Conservation (phyloP, 2,113 vertebrate genomes). For the Oncorhynchus mykiss region DNA sequence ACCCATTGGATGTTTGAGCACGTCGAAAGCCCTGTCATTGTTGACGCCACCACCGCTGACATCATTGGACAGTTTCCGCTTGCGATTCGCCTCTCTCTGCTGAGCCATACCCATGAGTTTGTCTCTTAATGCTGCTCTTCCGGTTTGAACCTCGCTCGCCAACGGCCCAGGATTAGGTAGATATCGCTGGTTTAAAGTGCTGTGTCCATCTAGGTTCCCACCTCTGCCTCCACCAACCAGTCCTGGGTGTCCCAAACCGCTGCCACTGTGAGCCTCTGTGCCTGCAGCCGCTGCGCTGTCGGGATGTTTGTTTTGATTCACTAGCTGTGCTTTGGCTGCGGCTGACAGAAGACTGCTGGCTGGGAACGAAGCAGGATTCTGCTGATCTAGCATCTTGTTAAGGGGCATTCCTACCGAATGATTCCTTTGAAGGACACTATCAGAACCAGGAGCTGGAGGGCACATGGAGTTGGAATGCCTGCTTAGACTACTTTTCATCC, state of each 20-base stretch:
- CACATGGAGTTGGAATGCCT: conserved; percentile 78
- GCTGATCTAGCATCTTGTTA: conserved; percentile 99
- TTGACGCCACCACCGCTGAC: conserved; percentile 62
- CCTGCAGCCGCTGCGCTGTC: conserved; percentile 72
- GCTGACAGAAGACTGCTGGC: conserved; percentile 99
- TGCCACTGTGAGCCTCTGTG: conserved; percentile 35
- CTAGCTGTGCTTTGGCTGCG: conserved; percentile 99
- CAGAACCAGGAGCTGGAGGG: conserved; percentile 80
- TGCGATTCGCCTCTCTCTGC: conserved; percentile 92
- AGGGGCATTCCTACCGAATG: conserved; percentile 93
- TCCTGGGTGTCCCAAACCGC: conserved; percentile 65
- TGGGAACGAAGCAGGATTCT: conserved; percentile 98
- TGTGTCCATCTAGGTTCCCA: conserved; percentile 56
- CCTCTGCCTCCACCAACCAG: conserved; percentile 80
- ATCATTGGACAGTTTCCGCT: conserved; percentile 84
- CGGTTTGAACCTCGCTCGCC: conserved; percentile 88
- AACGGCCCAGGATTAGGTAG: conserved; percentile 81
- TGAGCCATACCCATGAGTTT: conserved; percentile 99
- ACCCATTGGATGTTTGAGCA: conserved; percentile 81
- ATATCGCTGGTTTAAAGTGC: conserved; percentile 96
- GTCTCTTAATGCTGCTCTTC: conserved; percentile 93
- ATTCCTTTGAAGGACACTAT: conserved; percentile 80
- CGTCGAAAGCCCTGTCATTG: conserved; percentile 72
- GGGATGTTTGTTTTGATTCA: conserved; percentile 98
- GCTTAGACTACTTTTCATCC: conserved; percentile 81